phyloP scores from a whole-genome alignment of 2,888 invertebrate genomes.

The Terebella lapidaria region DNA sequence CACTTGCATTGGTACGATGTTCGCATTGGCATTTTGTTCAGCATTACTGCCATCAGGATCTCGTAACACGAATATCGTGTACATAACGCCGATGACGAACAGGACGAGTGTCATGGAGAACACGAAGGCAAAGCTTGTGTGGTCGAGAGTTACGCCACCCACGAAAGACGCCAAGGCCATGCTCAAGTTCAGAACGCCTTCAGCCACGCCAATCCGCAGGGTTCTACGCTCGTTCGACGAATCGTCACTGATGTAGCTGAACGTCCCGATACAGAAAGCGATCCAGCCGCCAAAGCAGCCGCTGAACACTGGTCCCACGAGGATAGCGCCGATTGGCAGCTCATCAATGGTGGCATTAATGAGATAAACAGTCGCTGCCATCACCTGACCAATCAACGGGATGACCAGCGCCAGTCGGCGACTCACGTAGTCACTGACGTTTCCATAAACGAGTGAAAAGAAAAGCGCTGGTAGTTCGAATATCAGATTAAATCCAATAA shows the following conservation, averaged over 20 bases:
- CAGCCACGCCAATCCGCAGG: conserved; percentile 73
- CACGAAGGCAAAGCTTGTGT: neutral
- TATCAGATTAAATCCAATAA: conserved; percentile 45
- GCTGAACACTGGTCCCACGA: conserved; percentile 50
- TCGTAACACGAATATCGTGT: neutral
- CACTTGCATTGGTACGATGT: too few species aligned
- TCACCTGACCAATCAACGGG: conserved; percentile 50
- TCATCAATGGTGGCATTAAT: conserved; percentile 39
- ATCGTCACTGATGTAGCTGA: conserved; percentile 77
- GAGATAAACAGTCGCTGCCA: conserved; percentile 41
- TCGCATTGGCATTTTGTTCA: too few species aligned
- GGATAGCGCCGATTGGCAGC: conserved; percentile 38
- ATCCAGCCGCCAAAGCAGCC: conserved; percentile 54
- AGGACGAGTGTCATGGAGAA: neutral
- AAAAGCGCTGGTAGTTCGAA: conserved; percentile 46
- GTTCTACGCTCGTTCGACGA: conserved; percentile 68
- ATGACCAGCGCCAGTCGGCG: conserved; percentile 54
- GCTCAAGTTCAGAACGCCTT: conserved; percentile 74
- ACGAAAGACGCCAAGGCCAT: conserved; percentile 81
- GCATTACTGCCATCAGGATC: too few species aligned
- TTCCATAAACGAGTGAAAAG: conserved; percentile 44
- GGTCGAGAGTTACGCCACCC: neutral
- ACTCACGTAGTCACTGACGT: conserved; percentile 53
- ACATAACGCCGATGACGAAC: neutral
- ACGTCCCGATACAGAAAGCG: conserved; percentile 55